Evolutionary conservation across 2,113 vertebrate genomes (phyloP).

Genomic region (Mobula birostris): DNA sequence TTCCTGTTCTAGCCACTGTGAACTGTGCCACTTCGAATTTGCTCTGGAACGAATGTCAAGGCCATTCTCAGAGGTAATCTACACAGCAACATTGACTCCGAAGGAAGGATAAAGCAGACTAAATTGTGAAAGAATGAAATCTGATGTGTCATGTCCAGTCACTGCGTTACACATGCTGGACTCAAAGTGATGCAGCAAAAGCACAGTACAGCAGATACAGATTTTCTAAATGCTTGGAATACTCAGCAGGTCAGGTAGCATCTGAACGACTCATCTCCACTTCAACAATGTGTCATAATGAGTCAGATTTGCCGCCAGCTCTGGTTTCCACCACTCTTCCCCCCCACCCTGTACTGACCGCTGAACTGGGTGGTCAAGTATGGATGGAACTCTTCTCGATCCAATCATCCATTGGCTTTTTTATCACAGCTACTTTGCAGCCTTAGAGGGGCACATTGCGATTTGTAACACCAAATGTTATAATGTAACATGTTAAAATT

Average conservation of each 20-base stretch:
- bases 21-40: slow-evolving; percentile 58
- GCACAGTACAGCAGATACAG: no score
- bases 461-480: neutral
- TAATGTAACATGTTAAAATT: neutral
- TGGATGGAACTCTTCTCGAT: no score
- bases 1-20: slow-evolving; percentile 56
- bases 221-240: no score
- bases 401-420: neutral
- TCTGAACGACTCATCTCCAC: neutral
- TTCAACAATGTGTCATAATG: neutral
- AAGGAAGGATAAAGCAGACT: neutral
- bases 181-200: no score
- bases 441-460: neutral
- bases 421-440: neutral
- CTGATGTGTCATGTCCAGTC: no score
- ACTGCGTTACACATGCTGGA: no score
- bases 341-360: no score
- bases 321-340: no score
- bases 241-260: no score
- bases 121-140: neutral
- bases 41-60: slow-evolving; percentile 52
- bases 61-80: slow-evolving; percentile 52
- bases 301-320: no score
- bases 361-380: no score
- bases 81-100: neutral